Evolutionary conservation across 2,888 invertebrate genomes (phyloP), one percentile per base, ranked within the genome.

Genomic region (Laspeyria flexula): DNA sequence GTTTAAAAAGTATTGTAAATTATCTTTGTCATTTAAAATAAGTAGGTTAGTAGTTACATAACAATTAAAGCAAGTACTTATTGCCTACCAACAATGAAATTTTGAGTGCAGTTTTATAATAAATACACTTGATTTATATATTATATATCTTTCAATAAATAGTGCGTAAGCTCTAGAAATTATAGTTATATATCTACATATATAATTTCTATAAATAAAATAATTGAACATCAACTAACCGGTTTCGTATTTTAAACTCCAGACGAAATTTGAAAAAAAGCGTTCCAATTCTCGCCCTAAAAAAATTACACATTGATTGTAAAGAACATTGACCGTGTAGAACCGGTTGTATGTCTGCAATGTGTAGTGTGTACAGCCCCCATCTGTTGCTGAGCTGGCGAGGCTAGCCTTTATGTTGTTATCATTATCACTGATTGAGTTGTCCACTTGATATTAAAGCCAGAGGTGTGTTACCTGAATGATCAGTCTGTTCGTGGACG

Each of bases 371-470:
- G 25, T 7, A 63, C 59, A 51, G 57, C 51, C 52, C 43, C 43
- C 43, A 50, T 59, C 49, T 60, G 67, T 59, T 64, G 31, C 55
- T 34, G 60, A 61, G 31, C 55, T 34, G 60, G 53, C 63, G 59
- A 57, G 50, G 70, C 65, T 61, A 44, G 45, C 54, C 75, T 68
- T 77, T 79, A 78, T 79, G 77, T 71, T 72, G 59, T 78, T 80
- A 78, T 81, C 78, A 73, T 82, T 85, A 88, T 87, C 86, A 83
- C 75, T 71, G 77, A 83, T 83, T 79, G 83, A 83, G 83, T 78
- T 83, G 80, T 82, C 77, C 85, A 88, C 84, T 82, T 83, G 81
- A 85, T 87, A 82, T 83, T 85, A 86, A 83, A 77, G 69, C 68
- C 71, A 67, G 62, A 59, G 73, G 59, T 66, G 71, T 68, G 54